These are phyloP conservation scores for Microtus oregoni DNA, from an alignment of 2,113 vertebrate species.

Conservation along the genomic window DNA sequence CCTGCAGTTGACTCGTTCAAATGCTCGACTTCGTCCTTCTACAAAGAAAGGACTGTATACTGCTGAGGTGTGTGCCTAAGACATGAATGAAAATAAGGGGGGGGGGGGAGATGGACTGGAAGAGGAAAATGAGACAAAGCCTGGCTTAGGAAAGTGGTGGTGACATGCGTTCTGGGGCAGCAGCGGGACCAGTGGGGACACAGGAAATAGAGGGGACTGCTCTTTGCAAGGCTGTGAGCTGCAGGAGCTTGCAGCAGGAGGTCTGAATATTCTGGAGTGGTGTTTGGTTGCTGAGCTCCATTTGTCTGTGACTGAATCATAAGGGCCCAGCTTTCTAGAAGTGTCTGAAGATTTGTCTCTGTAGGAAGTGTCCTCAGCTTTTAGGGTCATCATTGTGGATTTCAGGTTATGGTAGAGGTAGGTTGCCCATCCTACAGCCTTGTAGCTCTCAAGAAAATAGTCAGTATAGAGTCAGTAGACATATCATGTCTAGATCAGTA, in stretches of 20 bases:
- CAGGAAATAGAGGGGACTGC: not conserved
- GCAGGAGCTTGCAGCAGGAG: not conserved
- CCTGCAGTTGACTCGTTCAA: not conserved
- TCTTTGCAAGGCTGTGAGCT: not conserved
- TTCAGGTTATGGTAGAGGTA: not conserved
- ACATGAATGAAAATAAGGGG: not conserved
- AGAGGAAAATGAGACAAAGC: not conserved
- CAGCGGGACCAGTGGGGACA: not conserved
- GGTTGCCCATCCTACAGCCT: not conserved
- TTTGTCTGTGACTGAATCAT: not conserved
- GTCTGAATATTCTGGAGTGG: not conserved
- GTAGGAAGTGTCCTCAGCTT: not conserved
- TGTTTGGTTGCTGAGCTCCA: not conserved
- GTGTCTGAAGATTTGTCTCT: not conserved
- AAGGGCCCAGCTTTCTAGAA: not conserved
- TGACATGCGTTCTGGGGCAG: too few species aligned
- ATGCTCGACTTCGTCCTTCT: not conserved
- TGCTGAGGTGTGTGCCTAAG: not conserved
- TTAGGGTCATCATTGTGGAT: not conserved
- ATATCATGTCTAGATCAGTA: not conserved
- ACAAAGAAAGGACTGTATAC: not conserved
- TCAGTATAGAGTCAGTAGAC: not conserved
- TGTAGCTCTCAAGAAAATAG: not conserved
- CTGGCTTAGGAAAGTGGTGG: too few species aligned
- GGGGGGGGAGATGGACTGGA: accelerated